These are phyloP conservation scores for Clarias macrocephalus DNA, from an alignment of 2,113 vertebrate species.

Conservation along the genomic window DNA sequence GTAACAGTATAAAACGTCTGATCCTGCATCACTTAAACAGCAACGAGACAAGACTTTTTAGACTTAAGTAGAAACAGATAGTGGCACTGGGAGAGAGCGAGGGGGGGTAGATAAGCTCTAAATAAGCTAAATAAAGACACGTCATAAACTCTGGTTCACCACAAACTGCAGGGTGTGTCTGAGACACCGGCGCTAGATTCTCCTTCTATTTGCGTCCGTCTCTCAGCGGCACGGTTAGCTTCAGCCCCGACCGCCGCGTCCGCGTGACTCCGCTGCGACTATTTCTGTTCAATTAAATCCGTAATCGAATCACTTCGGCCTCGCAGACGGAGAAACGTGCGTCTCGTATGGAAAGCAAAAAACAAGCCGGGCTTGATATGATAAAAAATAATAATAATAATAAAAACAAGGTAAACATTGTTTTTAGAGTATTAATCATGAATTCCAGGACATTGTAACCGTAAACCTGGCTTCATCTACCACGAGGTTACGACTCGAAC, in stretches of 20 bases:
- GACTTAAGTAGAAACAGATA: slow-evolving; percentile 10
- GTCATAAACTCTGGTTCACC: slow-evolving; percentile 68
- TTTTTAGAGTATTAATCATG: not conserved
- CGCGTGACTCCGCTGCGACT: slow-evolving; percentile 35
- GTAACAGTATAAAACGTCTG: not conserved
- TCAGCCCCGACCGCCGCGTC: slow-evolving; percentile 55
- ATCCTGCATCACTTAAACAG: not conserved
- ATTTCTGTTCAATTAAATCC: not conserved
- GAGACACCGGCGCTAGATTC: slow-evolving; percentile 62
- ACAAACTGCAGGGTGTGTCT: slow-evolving; percentile 78
- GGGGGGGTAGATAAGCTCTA: slow-evolving; percentile 54
- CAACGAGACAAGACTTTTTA: not conserved
- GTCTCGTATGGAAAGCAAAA: not conserved
- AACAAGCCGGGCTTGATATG: not conserved
- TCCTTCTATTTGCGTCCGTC: slow-evolving; percentile 69
- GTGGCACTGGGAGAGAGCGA: slow-evolving; percentile 1
- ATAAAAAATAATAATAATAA: too few species aligned
- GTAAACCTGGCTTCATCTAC: not conserved
- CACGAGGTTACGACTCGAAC: not conserved
- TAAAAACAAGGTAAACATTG: not conserved
- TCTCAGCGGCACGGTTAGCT: slow-evolving; percentile 57
- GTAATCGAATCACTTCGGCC: too few species aligned
- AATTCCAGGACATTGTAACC: not conserved
- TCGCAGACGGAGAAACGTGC: too few species aligned
- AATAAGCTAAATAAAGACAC: slow-evolving; percentile 63